Base-by-base conservation (phyloP, 2,888 invertebrate species). In the Pogonocherus hispidulus region DNA sequence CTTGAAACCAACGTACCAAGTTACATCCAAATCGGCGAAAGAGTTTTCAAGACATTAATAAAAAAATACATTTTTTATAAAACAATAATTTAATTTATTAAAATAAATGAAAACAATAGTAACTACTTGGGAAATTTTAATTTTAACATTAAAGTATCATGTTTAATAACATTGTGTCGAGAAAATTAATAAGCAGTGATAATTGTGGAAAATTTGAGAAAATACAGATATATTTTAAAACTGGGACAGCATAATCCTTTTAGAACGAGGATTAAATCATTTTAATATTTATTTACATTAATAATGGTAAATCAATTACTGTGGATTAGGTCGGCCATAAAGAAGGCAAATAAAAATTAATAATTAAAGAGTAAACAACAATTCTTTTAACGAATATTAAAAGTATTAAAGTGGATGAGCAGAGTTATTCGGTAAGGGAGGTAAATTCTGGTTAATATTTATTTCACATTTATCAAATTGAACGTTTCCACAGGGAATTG, bases 381-480 rank as follows among this genome's bases (percentile, higher is more conserved):
- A 78, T 77, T 76, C 75, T 76, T 76, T 76, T 76, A 76, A 70
- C 75, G 73, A 73, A 75, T 74, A 77, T 78, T 78, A 77, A 76
- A 74, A 72, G 75, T 72, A 77, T 77, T 77, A 78, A 73, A 75
- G 69, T 69, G 73, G 71, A 76, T 76, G 73, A 74, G 73, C 52
- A 74, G 74, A 73, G 73, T 71, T 75, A 66, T 73, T 62, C 64
- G 64, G 71, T 44, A 65, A 68, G 76, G 74, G 77, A 80, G 80
- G 80, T 80, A 81, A 83, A 82, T 83, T 83, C 81, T 79, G 83
- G 81, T 84, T 84, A 84, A 84, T 84, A 85, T 84, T 84, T 84
- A 85, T 84, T 84, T 83, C 84, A 73, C 85, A 85, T 85, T 85
- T 83, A 85, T 85, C 85, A 85, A 84, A 84, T 84, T 84, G 84